Evolutionary conservation across 2,797 vertebrate genomes (phyloP), one percentile per base, ranked within the genome.

Genomic region (Scyliorhinus canicula): DNA sequence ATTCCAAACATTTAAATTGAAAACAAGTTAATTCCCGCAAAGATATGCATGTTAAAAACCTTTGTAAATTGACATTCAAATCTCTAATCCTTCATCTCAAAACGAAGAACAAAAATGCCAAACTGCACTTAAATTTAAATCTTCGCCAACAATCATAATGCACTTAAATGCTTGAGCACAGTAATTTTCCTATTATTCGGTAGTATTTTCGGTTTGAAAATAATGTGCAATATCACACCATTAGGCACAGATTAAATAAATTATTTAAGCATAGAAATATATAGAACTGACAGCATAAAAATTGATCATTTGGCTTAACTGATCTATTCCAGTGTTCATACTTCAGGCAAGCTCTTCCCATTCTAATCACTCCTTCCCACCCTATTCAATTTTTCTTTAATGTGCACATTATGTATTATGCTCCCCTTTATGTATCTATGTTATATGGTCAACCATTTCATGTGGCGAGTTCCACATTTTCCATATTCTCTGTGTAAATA

Each of bases 41-140:
- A 47, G 6, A 90, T n/a, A 40, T 6, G 0, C 1, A n/a, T 14
- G 14, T 60, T 90, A 16, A 57, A 57, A 88, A 57, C 52, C 31
- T 57, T 57, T 88, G 85, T 57, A 60, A 90, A 90, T 90, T 60
- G n/a, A 60, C 6, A 90, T 90, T 90, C 19, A 63, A 63, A 91
- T 44, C 57, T 44, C 26, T 9, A n/a, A 82, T 47, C 44, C 6
- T 82, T 47, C 21, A 24, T 82, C 21, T 82, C 14, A 26, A 91
- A 60, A 3, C 55, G 60, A 88, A 57, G 5, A 19, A 63, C 57
- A 28, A 67, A 19, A 85, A 19, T 86, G 21, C 55, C 6, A 60
- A 60, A 90, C 40, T 31, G 55, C 35, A 57, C 31, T 88, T 85
- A 50, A 50, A 85, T 40, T 40, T 77, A 77, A 40, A 77, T 47